Evolutionary conservation across 2,888 invertebrate species (phyloP).

Genomic region (Drymonia ruficornis): DNA sequence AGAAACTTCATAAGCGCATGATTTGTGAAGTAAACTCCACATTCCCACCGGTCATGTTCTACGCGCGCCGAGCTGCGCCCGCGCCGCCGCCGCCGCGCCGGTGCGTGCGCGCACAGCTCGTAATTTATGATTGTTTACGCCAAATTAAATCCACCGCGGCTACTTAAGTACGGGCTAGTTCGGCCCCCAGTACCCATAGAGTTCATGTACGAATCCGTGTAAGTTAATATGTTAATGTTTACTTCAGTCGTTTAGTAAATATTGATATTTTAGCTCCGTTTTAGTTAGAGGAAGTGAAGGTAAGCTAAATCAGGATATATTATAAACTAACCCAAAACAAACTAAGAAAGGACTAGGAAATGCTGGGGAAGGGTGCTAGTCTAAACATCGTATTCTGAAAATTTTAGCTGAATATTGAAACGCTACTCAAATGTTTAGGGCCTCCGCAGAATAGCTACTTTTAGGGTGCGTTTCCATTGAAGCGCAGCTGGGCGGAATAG

Average conservation of each 20-base stretch:
- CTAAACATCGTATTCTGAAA: not conserved
- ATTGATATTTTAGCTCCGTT: not conserved
- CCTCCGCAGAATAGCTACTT: too few relatives aligned
- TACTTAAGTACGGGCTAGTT: slow-evolving; percentile 20
- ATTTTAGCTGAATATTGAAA: too few relatives aligned
- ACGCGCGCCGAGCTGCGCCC: not conserved
- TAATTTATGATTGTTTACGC: slow-evolving; percentile 51
- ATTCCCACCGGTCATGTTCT: not conserved
- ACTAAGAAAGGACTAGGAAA: not conserved
- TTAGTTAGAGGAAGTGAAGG: not conserved
- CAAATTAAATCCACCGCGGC: slow-evolving; percentile 33
- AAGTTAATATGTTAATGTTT: not conserved
- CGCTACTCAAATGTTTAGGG: too few relatives aligned
- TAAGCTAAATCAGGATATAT: not conserved
- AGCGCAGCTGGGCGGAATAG: too few relatives aligned
- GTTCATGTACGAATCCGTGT: not conserved
- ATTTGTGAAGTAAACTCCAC: not conserved
- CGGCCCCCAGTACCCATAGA: not conserved
- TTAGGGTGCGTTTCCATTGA: too few relatives aligned
- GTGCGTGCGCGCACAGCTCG: slow-evolving; percentile 7
- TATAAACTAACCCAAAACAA: not conserved
- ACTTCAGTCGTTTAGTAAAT: not conserved
- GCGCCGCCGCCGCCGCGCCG: not conserved
- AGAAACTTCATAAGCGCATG: not conserved
- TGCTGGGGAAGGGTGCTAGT: not conserved